These are phyloP conservation scores for Oenanthe oenanthe DNA, from an alignment of 2,113 vertebrate species.

Conservation along the genomic window DNA sequence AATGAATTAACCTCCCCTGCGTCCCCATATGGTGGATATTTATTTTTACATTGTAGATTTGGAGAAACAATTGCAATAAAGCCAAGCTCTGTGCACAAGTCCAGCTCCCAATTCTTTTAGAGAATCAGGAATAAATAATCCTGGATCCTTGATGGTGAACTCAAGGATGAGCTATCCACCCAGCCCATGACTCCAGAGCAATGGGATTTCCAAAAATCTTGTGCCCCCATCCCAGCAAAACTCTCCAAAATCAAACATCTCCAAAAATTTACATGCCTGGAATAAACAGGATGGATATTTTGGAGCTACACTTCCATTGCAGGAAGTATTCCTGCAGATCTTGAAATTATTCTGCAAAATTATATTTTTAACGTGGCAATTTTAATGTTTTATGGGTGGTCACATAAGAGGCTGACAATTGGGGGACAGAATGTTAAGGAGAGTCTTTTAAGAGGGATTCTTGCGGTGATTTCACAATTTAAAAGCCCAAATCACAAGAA, in stretches of 20 bases:
- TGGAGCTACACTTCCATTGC: not conserved
- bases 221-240: not conserved
- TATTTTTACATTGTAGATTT: not conserved
- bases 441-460: not conserved
- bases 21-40: not conserved
- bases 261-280: not conserved
- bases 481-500: not conserved
- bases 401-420: not conserved
- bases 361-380: not conserved
- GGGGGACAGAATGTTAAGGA: not conserved
- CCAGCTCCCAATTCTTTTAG: not conserved
- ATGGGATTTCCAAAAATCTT: not conserved
- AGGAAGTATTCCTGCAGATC: not conserved
- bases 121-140: not conserved
- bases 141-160: not conserved
- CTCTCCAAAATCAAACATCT: not conserved
- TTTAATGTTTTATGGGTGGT: not conserved
- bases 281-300: not conserved
- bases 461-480: not conserved
- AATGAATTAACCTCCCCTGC: constrained; percentile 39
- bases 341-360: not conserved
- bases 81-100: not conserved
- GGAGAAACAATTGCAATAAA: constrained; percentile 36
- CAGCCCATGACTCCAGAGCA: not conserved
- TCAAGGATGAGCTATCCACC: not conserved